Base-by-base conservation (phyloP, 2,888 invertebrate species). In the Amphimallon solstitiale region DNA sequence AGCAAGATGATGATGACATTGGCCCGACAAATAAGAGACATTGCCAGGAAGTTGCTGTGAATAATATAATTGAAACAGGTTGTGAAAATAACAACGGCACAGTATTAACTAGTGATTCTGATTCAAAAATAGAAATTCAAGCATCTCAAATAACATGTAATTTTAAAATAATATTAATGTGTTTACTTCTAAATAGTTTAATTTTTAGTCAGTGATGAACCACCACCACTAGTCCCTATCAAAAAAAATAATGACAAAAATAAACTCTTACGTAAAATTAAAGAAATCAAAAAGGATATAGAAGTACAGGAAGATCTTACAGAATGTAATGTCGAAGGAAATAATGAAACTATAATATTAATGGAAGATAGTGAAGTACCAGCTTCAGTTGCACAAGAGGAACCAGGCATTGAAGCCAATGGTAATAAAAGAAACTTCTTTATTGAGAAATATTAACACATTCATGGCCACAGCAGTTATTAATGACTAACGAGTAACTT, bases 201-300 rank as follows among this genome's bases (percentile, higher is more conserved):
- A 21, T 0, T 54, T 59, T 43, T 43, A 59, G 56, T 59, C n/a
- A 9, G n/a, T 34, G 43, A 17, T 43, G 56, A 59, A 34, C 56
- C 56, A 5, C 56, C 56, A 21, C 56, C 56, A 9, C 56, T 59
- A 29, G 34, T 59, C 23, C 43, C 38, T 43, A 59, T 59, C 21
- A 43, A 59, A 15, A 59, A 38, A 23, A 38, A 21, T 14, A 35
- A 21, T 14, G 15, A 19, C 10, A 2, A 37, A 14, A 10, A 37
- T 34, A 51, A 62, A 49, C 48, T 12, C 2, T n/a, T 14, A 37
- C 5, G 37, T 29, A 14, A 21, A 49, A 52, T 35, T 34, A 4
- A 46, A 14, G 21, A n/a, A 14, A 46, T 46, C 1, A 9, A 29
- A 29, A 29, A 29, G 1, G 5, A 29, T 29, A 7, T 9, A 29